These are phyloP conservation scores for Branchellion lobata DNA, from an alignment of 2,888 invertebrate genomes.

Conservation along the genomic window DNA sequence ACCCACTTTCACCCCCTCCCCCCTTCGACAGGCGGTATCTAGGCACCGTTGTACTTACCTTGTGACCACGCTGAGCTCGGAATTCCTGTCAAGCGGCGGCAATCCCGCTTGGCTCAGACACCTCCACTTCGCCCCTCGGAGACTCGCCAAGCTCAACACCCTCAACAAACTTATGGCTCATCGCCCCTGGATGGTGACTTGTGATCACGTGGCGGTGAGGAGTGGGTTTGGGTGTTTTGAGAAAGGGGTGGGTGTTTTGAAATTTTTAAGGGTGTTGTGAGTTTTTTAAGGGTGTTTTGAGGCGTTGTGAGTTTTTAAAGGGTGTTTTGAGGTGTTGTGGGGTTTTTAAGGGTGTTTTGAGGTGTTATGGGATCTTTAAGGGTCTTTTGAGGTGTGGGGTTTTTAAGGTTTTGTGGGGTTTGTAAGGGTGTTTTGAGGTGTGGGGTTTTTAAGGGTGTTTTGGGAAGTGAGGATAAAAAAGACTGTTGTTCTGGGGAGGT, in stretches of 20 bases:
- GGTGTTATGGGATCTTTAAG: too few species aligned
- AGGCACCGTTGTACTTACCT: slow-evolving; percentile 40
- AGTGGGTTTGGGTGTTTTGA: too few species aligned
- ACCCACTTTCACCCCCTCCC: slow-evolving; percentile 2
- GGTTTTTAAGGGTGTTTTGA: too few species aligned
- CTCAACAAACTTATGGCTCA: slow-evolving; percentile 39
- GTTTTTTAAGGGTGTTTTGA: neutral
- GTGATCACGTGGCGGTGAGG: slow-evolving; percentile 23
- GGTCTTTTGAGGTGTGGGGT: too few species aligned
- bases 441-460: too few species aligned
- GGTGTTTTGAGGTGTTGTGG: neutral
- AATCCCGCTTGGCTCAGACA: slow-evolving; percentile 31
- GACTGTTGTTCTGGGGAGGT: too few species aligned
- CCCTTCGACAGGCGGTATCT: slow-evolving; percentile 34
- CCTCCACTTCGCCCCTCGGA: slow-evolving; percentile 26
- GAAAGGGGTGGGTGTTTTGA: neutral
- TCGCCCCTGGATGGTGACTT: slow-evolving; percentile 31
- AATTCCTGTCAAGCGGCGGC: slow-evolving; percentile 35
- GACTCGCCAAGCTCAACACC: slow-evolving; percentile 13
- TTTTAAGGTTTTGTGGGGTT: too few species aligned
- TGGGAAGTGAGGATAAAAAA: too few species aligned
- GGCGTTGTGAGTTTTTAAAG: neutral
- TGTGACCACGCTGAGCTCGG: slow-evolving; percentile 23
- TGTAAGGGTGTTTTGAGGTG: too few species aligned
- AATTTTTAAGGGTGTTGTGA: neutral